Evolutionary conservation across 2,113 vertebrate species (phyloP).

Genomic region (Corvus moneduloides): DNA sequence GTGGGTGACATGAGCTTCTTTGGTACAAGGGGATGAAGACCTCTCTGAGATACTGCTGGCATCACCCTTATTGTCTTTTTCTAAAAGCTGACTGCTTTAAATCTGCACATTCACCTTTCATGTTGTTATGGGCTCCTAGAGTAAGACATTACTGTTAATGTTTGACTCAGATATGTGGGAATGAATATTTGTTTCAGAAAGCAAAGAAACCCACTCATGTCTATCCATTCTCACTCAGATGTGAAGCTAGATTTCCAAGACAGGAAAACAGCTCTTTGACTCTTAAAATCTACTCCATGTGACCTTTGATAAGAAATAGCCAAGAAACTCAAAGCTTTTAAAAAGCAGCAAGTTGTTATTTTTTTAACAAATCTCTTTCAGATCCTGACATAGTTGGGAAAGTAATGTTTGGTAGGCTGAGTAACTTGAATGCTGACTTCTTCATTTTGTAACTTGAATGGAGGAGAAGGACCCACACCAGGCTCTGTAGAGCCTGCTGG

Average conservation of each 20-base stretch:
- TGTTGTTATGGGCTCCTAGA: neutral
- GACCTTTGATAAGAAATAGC: neutral
- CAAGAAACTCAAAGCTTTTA: neutral
- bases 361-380: neutral
- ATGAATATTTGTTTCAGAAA: slow-evolving; percentile 32
- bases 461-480: neutral
- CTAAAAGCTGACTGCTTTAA: neutral
- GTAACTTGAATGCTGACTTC: neutral
- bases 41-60: neutral
- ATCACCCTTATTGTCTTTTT: neutral
- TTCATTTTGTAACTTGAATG: neutral
- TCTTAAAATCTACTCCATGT: neutral
- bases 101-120: neutral
- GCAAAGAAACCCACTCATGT: slow-evolving; percentile 13
- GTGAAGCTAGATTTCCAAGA: slow-evolving; percentile 10
- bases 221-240: slow-evolving; percentile 18
- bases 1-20: neutral
- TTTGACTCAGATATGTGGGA: slow-evolving; percentile 42
- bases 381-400: neutral
- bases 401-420: neutral
- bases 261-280: neutral
- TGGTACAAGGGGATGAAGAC: neutral
- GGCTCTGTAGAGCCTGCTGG: neutral
- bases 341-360: neutral
- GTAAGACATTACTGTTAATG: slow-evolving; percentile 35